These are phyloP conservation scores for Nycticebus coucang DNA, from an alignment of 2,113 vertebrate genomes.

Conservation along the genomic window DNA sequence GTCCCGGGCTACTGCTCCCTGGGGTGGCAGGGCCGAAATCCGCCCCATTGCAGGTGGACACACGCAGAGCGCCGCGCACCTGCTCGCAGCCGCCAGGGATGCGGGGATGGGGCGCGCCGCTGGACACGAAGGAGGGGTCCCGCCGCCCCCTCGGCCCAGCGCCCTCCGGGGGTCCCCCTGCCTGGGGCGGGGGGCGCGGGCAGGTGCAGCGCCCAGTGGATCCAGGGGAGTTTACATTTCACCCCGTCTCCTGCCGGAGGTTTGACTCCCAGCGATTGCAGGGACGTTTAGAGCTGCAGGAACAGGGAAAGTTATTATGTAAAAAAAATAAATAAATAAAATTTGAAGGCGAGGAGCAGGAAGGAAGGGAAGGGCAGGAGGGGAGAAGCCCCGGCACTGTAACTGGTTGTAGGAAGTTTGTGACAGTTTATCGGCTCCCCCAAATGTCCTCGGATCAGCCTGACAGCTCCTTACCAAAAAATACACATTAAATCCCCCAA, in stretches of 20 bases:
- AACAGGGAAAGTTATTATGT: background rate
- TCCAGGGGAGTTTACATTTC: background rate
- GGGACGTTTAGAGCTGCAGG: background rate
- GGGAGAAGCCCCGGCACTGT: background rate
- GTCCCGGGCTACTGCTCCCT: too few species aligned
- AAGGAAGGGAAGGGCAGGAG: background rate
- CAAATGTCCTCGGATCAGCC: constrained; percentile 70
- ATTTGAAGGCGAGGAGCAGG: background rate
- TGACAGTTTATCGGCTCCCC: constrained; percentile 36
- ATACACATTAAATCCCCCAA: constrained; percentile 37
- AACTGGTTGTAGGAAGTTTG: background rate
- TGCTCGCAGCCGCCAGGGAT: too few species aligned
- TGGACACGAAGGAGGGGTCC: background rate
- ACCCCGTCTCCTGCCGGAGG: background rate
- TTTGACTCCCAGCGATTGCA: background rate
- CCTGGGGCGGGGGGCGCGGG: background rate
- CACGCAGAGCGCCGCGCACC: background rate
- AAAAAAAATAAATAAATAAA: background rate
- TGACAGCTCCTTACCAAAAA: constrained; percentile 77
- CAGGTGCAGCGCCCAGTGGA: background rate
- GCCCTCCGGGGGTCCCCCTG: rapidly evolving
- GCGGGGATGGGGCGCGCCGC: rapidly evolving
- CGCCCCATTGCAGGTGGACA: too few species aligned
- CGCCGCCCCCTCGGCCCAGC: rapidly evolving
- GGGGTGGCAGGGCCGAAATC: too few species aligned